Conservation (phyloP, 2,797 vertebrate genomes). For the Florisuga fusca region DNA sequence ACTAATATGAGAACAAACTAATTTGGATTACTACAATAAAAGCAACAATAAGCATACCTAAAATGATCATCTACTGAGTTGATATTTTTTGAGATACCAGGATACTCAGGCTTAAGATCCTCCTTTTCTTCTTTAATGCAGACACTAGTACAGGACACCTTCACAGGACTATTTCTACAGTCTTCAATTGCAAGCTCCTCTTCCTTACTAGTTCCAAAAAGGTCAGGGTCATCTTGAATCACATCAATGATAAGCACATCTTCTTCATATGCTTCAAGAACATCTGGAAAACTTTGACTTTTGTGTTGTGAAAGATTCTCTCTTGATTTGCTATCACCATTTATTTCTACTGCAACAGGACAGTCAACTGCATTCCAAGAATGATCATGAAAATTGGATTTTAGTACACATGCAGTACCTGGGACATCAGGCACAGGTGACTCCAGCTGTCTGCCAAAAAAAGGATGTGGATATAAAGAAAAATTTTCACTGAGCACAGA, state of each 20-base stretch:
- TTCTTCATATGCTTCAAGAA: conserved; percentile 87
- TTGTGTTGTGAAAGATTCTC: conserved; percentile 1
- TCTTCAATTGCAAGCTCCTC: conserved; percentile 20
- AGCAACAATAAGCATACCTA: conserved; percentile 71
- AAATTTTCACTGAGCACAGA: background rate
- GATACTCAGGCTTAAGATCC: background rate
- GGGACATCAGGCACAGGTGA: conserved; percentile 1
- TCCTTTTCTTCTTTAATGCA: conserved; percentile 2
- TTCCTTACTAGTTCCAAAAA: conserved; percentile 82
- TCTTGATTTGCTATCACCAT: conserved; percentile 10
- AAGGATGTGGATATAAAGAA: background rate
- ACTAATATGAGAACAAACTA: background rate
- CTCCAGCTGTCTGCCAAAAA: background rate
- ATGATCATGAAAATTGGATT: background rate
- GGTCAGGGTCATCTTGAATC: conserved; percentile 91
- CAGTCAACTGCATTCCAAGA: conserved; percentile 18
- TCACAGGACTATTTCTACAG: background rate
- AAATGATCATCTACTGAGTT: background rate
- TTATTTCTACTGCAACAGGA: conserved; percentile 13
- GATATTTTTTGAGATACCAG: conserved; percentile 10
- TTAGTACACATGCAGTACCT: conserved; percentile 6
- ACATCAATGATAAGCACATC: conserved; percentile 92
- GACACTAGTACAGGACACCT: background rate
- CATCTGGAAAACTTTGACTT: conserved; percentile 71
- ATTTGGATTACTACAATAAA: background rate